Conservation (phyloP, 2,888 invertebrate genomes). For the Catocala fraxini region DNA sequence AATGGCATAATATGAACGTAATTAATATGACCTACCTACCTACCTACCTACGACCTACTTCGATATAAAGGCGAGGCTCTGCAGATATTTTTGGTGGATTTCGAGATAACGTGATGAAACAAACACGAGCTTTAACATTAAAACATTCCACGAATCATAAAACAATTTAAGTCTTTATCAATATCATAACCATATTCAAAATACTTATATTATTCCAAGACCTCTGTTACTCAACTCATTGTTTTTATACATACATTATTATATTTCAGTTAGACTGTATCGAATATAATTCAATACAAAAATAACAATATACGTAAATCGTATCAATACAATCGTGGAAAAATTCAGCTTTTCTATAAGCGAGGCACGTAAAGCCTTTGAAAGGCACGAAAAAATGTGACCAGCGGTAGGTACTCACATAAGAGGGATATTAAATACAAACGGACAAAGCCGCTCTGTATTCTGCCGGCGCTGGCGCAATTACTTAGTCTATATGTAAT, state of each 20-base stretch:
- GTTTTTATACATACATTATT: background rate
- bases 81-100: too few relatives aligned
- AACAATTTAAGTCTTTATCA: too few relatives aligned
- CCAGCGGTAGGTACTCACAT: conserved; percentile 22
- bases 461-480: conserved; percentile 34
- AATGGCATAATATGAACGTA: too few relatives aligned
- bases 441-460: conserved; percentile 29
- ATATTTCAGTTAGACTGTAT: background rate
- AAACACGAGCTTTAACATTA: too few relatives aligned
- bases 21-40: too few relatives aligned
- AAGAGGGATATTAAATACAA: conserved; percentile 14
- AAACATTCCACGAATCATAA: too few relatives aligned
- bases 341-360: conserved; percentile 11
- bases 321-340: conserved; percentile 18
- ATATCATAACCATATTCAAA: too few relatives aligned
- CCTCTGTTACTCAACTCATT: too few relatives aligned
- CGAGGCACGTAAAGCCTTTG: conserved; percentile 30
- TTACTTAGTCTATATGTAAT: conserved; percentile 51
- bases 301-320: conserved; percentile 14
- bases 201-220: too few relatives aligned
- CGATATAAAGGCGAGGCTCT: too few relatives aligned
- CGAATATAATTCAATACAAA: background rate
- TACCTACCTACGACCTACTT: too few relatives aligned
- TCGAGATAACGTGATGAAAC: too few relatives aligned
- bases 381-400: conserved; percentile 22